These are phyloP conservation scores for Malaclemys terrapin DNA, from an alignment of 2,113 vertebrate genomes.

Conservation along the genomic window DNA sequence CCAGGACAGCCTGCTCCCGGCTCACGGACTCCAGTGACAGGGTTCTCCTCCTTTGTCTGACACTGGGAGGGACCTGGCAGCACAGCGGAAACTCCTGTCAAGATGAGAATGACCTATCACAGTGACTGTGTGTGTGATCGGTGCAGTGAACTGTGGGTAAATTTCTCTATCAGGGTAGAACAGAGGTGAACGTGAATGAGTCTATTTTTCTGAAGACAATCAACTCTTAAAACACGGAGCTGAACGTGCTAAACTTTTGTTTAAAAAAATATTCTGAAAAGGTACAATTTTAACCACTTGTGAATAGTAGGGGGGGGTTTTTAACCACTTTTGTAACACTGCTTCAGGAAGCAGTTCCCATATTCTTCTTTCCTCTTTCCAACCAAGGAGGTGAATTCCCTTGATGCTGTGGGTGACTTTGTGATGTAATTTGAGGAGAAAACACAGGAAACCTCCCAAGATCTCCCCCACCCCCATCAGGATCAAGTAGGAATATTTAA, in stretches of 20 bases:
- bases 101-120: not conserved
- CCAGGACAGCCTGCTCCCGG: constrained; percentile 87
- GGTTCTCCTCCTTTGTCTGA: constrained; percentile 98
- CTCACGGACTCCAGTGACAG: constrained; percentile 93
- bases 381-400: constrained; percentile 74
- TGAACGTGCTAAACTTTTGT: constrained; percentile 69
- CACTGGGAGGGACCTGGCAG: not conserved
- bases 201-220: constrained; percentile 75
- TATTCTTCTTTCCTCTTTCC: constrained; percentile 54
- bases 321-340: constrained; percentile 79
- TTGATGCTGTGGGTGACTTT: constrained; percentile 47
- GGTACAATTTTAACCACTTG: constrained; percentile 76
- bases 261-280: constrained; percentile 59
- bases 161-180: constrained; percentile 72
- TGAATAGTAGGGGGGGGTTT: constrained; percentile 77
- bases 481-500: not conserved
- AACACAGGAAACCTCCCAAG: constrained; percentile 45
- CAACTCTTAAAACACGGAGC: constrained; percentile 69
- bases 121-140: constrained; percentile 18
- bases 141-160: constrained; percentile 61
- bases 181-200: constrained; percentile 57
- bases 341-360: constrained; percentile 75
- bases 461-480: not conserved
- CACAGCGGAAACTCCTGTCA: not conserved
- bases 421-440: constrained; percentile 55